These are phyloP conservation scores for Cloeon dipterum DNA, from an alignment of 2,888 invertebrate species.

Conservation along the genomic window DNA sequence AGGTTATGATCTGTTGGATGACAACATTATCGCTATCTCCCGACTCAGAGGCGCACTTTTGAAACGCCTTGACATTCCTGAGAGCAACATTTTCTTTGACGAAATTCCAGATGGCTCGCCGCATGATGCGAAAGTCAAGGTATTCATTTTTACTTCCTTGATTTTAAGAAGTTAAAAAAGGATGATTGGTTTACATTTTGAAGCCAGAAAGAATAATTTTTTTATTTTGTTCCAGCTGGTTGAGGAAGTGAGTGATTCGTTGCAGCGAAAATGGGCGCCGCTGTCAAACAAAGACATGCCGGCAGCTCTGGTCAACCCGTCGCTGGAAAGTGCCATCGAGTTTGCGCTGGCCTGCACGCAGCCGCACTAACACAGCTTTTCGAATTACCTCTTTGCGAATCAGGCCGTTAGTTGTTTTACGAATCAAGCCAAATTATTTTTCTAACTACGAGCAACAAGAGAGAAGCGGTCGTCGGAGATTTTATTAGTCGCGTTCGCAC, in stretches of 20 bases:
- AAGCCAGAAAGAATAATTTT: too few relatives aligned
- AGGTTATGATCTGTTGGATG: conserved; percentile 10
- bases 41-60: conserved; percentile 30
- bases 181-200: too few relatives aligned
- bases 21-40: conserved; percentile 38
- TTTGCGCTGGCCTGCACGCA: background rate
- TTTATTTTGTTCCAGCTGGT: background rate
- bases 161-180: too few relatives aligned
- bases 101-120: background rate
- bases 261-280: background rate
- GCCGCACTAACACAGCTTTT: too few relatives aligned
- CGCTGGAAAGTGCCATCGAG: background rate
- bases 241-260: background rate
- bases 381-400: too few relatives aligned
- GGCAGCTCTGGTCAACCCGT: background rate
- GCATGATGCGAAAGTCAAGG: background rate
- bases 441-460: too few relatives aligned
- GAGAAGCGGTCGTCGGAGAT: too few relatives aligned
- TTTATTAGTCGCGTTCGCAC: too few relatives aligned
- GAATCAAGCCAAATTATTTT: too few relatives aligned
- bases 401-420: too few relatives aligned
- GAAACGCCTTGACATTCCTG: conserved; percentile 29
- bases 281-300: background rate
- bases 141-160: too few relatives aligned
- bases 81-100: conserved; percentile 18